Base-by-base conservation (phyloP, 2,797 vertebrate genomes). In the Pampus argenteus region DNA sequence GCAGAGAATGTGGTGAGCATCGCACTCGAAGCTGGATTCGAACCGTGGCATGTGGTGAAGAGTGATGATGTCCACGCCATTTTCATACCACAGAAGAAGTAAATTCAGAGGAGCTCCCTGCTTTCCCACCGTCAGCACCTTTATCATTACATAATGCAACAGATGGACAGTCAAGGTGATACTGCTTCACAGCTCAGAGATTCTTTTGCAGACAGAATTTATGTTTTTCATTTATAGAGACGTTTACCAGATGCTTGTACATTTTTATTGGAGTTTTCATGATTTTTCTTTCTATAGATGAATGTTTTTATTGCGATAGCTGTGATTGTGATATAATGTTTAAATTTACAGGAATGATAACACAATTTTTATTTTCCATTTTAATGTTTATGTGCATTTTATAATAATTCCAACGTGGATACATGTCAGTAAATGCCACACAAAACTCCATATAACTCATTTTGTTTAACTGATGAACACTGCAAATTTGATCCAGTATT, bases 11-110 rank as follows among this genome's bases (percentile, higher is more conserved):
- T 93, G 22, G 31, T 11, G 1, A 83, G 81, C 40, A 85, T 95
- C 2, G 93, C 92, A 29, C 71, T 55, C 10, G 86, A 88, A 40
- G 91, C 90, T 3, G 95, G 91, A 67, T 96, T 96, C 71, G 78
- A 89, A 38, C 77, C 78, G 0, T 78, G 71, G 48, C 48, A 18
- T 3, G 56, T 79, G 11, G 65, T 50, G 17, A 76, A 38, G 44
- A 73, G 50, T 5, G 76, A 88, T 23, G 85, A 84, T 29, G 3
- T 73, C 28, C 86, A 93, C 3, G 83, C 89, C 2, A 73, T 85
- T 49, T 95, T 94, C 36, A 58, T 57, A 71, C 65, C 84, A 57
- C 82, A 85, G 73, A 70, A 66, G 50, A 76, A 89, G 36, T 89
- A 55, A 86, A 57, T 22, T 10, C 7, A 20, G 20, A 48, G 36